Base-by-base conservation (phyloP, 2,113 vertebrate species). In the Oophaga pumilio region DNA sequence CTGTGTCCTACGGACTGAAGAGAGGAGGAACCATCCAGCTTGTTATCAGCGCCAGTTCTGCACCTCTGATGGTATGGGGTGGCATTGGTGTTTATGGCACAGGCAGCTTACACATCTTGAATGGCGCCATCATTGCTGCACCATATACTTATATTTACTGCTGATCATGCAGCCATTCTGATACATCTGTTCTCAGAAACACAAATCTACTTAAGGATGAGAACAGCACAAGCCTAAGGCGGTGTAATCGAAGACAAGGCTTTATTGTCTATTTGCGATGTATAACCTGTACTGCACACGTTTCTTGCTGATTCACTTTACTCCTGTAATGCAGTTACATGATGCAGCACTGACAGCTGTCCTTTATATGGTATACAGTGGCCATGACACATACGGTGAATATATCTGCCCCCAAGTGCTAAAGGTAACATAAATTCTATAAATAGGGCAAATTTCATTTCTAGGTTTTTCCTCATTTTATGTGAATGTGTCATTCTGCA, bases 201-300 rank as follows among this genome's bases (percentile, higher is more conserved):
- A 26, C 26, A 73, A 87, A 87, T 87, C 66, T 53, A 81, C 53
- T 87, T 87, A 81, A 18, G 52, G 49, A 66, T 73, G 43, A 80
- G 85, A 79, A 87, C 85, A 87, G 85, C 62, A 87, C 85, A 81
- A 26, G 85, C 85, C 77, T 59, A 1, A 50, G 85, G 85, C 85
- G 8, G 9, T 15, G 5, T 22, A 13, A 24, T 13, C 57, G 22
- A 66, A 20, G 33, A 10, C 76, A 68, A 64, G 53, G 22, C 52
- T 69, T 56, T 50, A 43, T 66, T 87, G 77, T 71, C 77, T 85
- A 12, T 5, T 76, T 24, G 11, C 71, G 26, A 53, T 28, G 68
- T 68, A 26, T 15, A 78, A 56, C 22, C 24, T 8, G 52, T 13
- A 28, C 50, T 4, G n/a, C n/a, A 20, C 26, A 9, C 11, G 15